These are phyloP conservation scores for Lycocerus yunnanus DNA, from an alignment of 2,888 invertebrate genomes.

Conservation along the genomic window DNA sequence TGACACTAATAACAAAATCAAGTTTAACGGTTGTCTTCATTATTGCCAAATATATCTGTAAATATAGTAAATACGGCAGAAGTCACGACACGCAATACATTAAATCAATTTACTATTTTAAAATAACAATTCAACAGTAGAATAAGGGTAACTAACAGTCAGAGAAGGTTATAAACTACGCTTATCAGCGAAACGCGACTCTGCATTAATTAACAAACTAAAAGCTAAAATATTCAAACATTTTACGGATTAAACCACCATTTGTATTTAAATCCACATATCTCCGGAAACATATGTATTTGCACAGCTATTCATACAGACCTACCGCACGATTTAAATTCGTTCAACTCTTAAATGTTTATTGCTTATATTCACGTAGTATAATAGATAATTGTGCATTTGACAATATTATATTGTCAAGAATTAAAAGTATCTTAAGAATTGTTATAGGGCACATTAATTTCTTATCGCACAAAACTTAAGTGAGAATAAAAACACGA, in stretches of 20 bases:
- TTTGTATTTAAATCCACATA: slow-evolving; percentile 45
- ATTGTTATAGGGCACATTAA: not conserved
- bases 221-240: slow-evolving; percentile 48
- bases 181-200: slow-evolving; percentile 49
- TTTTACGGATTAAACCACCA: slow-evolving; percentile 42
- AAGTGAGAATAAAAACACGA: not conserved
- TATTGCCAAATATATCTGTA: not conserved
- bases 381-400: slow-evolving; percentile 16
- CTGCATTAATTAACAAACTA: slow-evolving; percentile 51
- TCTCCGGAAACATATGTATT: slow-evolving; percentile 51
- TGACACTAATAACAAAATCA: not conserved
- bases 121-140: slow-evolving; percentile 25
- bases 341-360: slow-evolving; percentile 36
- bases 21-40: not conserved
- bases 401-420: slow-evolving; percentile 20
- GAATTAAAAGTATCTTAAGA: not conserved
- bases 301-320: slow-evolving; percentile 45
- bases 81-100: not conserved
- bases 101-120: slow-evolving; percentile 24
- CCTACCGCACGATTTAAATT: slow-evolving; percentile 30
- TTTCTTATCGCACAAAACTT: not conserved
- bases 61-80: not conserved
- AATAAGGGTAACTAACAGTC: slow-evolving; percentile 29
- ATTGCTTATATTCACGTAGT: slow-evolving; percentile 36
- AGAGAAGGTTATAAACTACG: slow-evolving; percentile 43